Conservation (phyloP, 2,888 invertebrate genomes). For the Heliothis peltigera region DNA sequence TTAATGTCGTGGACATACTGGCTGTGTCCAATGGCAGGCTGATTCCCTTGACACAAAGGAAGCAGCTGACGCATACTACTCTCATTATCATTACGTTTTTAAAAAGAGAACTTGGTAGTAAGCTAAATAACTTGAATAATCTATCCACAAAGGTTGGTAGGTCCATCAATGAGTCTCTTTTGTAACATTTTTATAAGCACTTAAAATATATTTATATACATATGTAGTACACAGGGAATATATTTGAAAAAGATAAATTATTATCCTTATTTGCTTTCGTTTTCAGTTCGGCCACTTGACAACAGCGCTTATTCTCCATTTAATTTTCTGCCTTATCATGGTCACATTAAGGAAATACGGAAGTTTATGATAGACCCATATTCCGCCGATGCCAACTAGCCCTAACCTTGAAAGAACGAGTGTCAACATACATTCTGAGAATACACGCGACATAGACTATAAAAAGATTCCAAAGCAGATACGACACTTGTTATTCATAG, state of each 20-base stretch:
- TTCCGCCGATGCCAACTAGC: not conserved
- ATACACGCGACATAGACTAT: slow-evolving; percentile 30
- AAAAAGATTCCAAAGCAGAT: slow-evolving; percentile 32
- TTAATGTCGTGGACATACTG: slow-evolving; percentile 23
- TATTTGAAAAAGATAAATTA: too few species aligned
- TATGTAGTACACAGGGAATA: too few species aligned
- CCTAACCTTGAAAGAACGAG: slow-evolving; percentile 28
- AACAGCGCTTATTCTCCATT: not conserved
- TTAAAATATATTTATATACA: too few species aligned
- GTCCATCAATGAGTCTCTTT: not conserved
- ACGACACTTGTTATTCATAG: slow-evolving; percentile 50
- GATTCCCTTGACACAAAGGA: slow-evolving; percentile 50
- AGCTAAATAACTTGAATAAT: slow-evolving; percentile 11
- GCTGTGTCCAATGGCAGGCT: slow-evolving; percentile 15
- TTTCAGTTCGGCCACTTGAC: too few species aligned
- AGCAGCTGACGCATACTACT: slow-evolving; percentile 44
- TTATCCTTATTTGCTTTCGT: too few species aligned
- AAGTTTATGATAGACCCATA: slow-evolving; percentile 4
- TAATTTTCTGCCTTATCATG: not conserved
- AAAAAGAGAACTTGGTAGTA: slow-evolving; percentile 5
- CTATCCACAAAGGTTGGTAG: not conserved
- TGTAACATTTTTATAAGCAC: too few species aligned
- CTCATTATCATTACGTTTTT: slow-evolving; percentile 30
- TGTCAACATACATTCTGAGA: slow-evolving; percentile 35
- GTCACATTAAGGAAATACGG: slow-evolving; percentile 6